These are phyloP conservation scores for Lipophrys pholis DNA, from an alignment of 2,113 vertebrate genomes.

Conservation along the genomic window DNA sequence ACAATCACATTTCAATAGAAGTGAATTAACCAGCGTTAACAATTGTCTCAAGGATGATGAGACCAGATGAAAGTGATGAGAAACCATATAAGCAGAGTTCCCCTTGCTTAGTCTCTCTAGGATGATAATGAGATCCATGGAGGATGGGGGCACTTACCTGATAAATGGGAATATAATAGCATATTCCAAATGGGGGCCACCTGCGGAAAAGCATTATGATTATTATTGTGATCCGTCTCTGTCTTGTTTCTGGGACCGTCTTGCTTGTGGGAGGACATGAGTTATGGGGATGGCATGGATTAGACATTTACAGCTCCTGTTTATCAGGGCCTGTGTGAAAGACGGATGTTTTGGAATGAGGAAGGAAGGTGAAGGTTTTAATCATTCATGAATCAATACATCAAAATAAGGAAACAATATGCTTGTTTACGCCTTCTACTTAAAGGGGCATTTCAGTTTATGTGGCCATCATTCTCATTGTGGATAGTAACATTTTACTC, in stretches of 20 bases:
- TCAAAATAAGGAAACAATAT: constrained; percentile 29
- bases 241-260: constrained; percentile 73
- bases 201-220: constrained; percentile 74
- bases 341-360: constrained; percentile 39
- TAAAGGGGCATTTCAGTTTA: constrained; percentile 24
- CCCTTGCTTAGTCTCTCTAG: constrained; percentile 37
- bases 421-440: constrained; percentile 20
- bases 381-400: constrained; percentile 42
- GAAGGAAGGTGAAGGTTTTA: constrained; percentile 21
- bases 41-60: constrained; percentile 53
- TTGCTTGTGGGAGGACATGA: constrained; percentile 68
- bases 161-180: constrained; percentile 72
- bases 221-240: constrained; percentile 79
- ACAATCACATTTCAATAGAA: constrained; percentile 34
- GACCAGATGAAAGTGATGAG: constrained; percentile 43
- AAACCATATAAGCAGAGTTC: constrained; percentile 47
- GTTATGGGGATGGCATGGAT: constrained; percentile 58
- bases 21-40: constrained; percentile 53
- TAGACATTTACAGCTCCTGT: constrained; percentile 55
- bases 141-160: constrained; percentile 62
- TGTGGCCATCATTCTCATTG: constrained; percentile 1
- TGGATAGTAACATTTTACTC: constrained; percentile 13
- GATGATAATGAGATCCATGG: constrained; percentile 62
- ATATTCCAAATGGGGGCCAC: constrained; percentile 70
- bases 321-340: constrained; percentile 44